phyloP scores from a whole-genome alignment of 2,888 invertebrate genomes.

The Apodemia hepburni region DNA sequence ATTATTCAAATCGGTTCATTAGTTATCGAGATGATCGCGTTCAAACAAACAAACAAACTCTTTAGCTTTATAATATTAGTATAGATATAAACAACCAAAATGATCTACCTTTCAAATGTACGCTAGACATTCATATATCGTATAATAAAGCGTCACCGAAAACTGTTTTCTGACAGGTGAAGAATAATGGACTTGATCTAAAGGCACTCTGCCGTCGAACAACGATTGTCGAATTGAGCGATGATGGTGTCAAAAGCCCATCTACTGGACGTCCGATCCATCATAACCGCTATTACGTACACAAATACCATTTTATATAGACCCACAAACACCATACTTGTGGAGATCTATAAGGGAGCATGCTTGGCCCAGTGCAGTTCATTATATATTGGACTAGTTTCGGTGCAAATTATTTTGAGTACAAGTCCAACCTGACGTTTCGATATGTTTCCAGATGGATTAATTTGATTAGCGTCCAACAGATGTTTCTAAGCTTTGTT shows the following conservation, averaged over 20 bases:
- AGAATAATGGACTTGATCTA: conserved; percentile 68
- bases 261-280: conserved; percentile 66
- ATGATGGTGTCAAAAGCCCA: conserved; percentile 70
- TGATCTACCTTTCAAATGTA: conserved; percentile 26
- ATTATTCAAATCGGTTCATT: no score
- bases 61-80: no score
- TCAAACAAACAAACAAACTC: no score
- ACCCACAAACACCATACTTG: conserved; percentile 31
- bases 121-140: background rate
- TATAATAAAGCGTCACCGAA: conserved; percentile 11
- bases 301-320: conserved; percentile 42
- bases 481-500: conserved; percentile 58
- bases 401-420: conserved; percentile 71
- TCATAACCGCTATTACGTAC: conserved; percentile 59
- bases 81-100: background rate
- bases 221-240: conserved; percentile 70
- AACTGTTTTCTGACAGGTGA: conserved; percentile 28
- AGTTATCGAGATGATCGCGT: no score
- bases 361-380: conserved; percentile 33
- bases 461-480: conserved; percentile 74
- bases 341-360: conserved; percentile 21
- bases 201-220: conserved; percentile 61
- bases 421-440: conserved; percentile 71
- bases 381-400: conserved; percentile 40
- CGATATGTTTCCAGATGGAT: conserved; percentile 77